Evolutionary conservation across 2,113 vertebrate species (phyloP), one percentile per base, ranked within the genome.

Genomic region (Salvator merianae): DNA sequence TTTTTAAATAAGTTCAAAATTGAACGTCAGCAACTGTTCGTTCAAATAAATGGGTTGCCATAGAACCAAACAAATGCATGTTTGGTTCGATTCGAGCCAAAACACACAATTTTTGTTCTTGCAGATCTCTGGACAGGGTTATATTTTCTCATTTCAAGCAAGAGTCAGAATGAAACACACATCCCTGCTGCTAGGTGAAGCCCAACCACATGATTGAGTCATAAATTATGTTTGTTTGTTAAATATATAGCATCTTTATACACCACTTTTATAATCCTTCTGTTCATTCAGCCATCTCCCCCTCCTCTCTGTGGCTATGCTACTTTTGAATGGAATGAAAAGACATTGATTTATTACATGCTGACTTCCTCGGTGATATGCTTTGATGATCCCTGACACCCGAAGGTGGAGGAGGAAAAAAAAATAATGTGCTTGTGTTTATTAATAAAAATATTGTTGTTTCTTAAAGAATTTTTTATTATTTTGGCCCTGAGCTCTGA

Each of bases 211-310:
- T 20, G 72, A 82, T 73, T 84, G 79, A 90, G 26, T 72, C 91
- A 90, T 90, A 93, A 89, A 93, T 90, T 88, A 90, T 50, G 20
- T 78, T 7, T 94, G 86, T 91, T 93, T 93, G 55, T 91, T 87
- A 84, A 90, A 89, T 78, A 86, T 69, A 74, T 47, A 92, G 84
- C 86, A 80, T 91, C 14, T 65, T 63, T 79, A 43, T 79, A 59
- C 70, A 91, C 77, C 76, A 36, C 88, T 91, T 92, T 91, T 68
- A 65, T 89, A 88, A 22, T 90, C 0, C 1, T 70, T 92, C 76
- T 92, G 88, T 90, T 94, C 89, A 90, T 94, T 93, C 88, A 92
- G 86, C 74, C 87, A 81, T 90, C 93, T 91, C 93, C 1, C 38
- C 20, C 53, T 12, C 75, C 8, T 34, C 32, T 55, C 53, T 91